Evolutionary conservation across 2,113 vertebrate genomes (phyloP).

Genomic region (Leucopternis melanops): DNA sequence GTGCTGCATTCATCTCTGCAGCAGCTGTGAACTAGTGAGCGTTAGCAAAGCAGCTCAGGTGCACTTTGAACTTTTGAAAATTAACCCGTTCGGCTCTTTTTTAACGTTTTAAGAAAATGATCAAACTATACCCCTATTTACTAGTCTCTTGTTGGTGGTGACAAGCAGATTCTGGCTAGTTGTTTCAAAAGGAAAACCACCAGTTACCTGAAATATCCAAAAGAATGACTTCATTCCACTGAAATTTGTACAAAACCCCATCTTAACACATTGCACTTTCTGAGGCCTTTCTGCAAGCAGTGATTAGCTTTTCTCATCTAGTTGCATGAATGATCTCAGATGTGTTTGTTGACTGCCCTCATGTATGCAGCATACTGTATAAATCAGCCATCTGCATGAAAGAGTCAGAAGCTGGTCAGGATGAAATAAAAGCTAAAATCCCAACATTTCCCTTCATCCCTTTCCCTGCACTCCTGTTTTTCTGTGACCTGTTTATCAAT

Average conservation of each 20-base stretch:
- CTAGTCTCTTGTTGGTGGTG: not conserved
- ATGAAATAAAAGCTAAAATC: slow-evolving; percentile 25
- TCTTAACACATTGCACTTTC: not conserved
- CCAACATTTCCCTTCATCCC: not conserved
- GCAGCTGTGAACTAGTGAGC: not conserved
- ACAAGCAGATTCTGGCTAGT: not conserved
- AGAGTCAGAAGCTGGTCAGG: not conserved
- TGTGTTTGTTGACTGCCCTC: not conserved
- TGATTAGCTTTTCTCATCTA: not conserved
- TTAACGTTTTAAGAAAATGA: not conserved
- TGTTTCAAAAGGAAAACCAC: not conserved
- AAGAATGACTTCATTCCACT: not conserved
- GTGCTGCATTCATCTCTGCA: not conserved
- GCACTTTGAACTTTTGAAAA: not conserved
- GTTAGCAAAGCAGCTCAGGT: not conserved
- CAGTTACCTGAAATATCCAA: not conserved
- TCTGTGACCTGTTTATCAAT: slow-evolving; percentile 74
- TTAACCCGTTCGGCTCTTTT: not conserved
- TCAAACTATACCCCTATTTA: not conserved
- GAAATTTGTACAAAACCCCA: not conserved
- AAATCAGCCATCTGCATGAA: not conserved
- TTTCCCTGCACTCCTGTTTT: slow-evolving; percentile 14
- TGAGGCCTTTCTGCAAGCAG: not conserved
- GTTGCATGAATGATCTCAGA: not conserved
- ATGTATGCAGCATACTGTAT: not conserved